phyloP scores from a whole-genome alignment of 1,140 invertebrate genomes.

The Acromyrmex echinatior region DNA sequence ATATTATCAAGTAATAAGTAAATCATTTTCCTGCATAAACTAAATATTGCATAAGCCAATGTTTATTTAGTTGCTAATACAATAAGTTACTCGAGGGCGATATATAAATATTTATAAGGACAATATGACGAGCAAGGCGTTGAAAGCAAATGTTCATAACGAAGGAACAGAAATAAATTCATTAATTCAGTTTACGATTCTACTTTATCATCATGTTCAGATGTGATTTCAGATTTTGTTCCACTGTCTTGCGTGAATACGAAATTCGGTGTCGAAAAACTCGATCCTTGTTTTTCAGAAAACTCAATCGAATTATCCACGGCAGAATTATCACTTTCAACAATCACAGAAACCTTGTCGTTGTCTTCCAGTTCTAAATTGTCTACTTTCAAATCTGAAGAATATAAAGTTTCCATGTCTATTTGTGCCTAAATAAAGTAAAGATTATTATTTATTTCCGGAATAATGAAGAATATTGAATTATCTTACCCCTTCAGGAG shows the following conservation, averaged over 20 bases:
- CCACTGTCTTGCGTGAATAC: neutral
- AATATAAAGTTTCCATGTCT: neutral
- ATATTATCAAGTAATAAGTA: neutral
- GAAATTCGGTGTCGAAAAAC: neutral
- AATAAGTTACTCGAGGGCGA: neutral
- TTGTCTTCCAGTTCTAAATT: neutral
- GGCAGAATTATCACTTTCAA: neutral
- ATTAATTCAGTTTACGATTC: slow-evolving; percentile 16
- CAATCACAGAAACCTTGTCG: neutral
- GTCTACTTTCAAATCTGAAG: neutral
- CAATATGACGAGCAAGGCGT: neutral
- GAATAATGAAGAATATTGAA: neutral
- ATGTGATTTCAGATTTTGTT: neutral
- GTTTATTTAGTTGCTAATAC: slow-evolving; percentile 31
- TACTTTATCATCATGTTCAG: neutral
- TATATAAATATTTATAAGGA: slow-evolving; percentile 1
- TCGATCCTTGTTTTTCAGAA: neutral
- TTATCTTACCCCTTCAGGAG: slow-evolving; percentile 72
- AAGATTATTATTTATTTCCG: neutral
- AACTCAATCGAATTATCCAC: neutral
- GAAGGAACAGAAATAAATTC: slow-evolving; percentile 3
- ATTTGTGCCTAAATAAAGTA: slow-evolving; percentile 3
- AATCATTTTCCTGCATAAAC: neutral
- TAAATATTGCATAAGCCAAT: slow-evolving; percentile 6
- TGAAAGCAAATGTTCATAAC: neutral